Evolutionary conservation across 2,797 vertebrate species (phyloP).

Genomic region (Thunnus albacares): DNA sequence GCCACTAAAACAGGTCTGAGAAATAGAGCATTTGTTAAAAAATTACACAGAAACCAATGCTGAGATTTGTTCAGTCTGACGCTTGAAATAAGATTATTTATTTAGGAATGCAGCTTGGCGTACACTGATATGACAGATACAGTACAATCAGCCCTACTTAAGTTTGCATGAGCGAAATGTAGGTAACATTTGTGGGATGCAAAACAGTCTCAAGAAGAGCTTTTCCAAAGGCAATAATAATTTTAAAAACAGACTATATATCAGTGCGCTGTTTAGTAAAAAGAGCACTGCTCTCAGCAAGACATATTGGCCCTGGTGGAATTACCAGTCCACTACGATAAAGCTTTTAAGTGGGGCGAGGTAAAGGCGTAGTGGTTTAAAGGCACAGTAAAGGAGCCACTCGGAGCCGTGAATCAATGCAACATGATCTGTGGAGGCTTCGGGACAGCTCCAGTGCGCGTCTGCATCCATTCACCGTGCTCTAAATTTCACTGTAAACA

Average conservation of each 20-base stretch:
- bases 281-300: background rate
- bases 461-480: conserved; percentile 38
- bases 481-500: conserved; percentile 36
- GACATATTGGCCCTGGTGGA: conserved; percentile 28
- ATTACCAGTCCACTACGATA: conserved; percentile 3
- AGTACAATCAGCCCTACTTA: background rate
- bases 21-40: background rate
- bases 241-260: background rate
- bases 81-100: background rate
- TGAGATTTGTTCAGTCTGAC: background rate
- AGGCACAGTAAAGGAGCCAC: conserved; percentile 16
- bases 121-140: background rate
- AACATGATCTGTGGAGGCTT: conserved; percentile 45
- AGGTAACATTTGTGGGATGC: background rate
- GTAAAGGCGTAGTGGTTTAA: conserved; percentile 17
- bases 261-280: background rate
- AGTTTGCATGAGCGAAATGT: background rate
- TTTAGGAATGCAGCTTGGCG: background rate
- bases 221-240: conserved; percentile 3
- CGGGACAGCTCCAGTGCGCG: background rate
- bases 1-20: background rate
- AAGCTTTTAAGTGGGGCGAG: background rate
- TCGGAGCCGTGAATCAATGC: conserved; percentile 17
- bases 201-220: background rate
- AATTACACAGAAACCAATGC: background rate